Conservation (phyloP, 2,113 vertebrate genomes). For the Ifrita kowaldi region DNA sequence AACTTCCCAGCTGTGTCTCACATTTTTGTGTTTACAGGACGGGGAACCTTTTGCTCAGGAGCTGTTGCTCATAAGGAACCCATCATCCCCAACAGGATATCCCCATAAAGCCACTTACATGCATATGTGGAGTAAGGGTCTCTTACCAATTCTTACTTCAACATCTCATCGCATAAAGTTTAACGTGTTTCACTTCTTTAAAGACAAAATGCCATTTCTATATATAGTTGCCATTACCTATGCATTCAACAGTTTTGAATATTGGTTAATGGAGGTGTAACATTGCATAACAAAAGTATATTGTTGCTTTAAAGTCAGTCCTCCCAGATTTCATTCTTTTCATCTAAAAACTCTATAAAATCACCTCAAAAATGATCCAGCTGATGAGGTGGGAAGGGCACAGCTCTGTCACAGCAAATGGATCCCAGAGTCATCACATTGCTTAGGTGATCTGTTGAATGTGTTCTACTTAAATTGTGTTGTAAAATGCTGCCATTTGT, state of each 20-base stretch:
- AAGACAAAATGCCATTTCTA: background rate
- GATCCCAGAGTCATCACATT: background rate
- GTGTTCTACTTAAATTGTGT: slow-evolving; percentile 52
- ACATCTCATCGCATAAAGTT: background rate
- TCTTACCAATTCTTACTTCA: background rate
- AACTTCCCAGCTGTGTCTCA: background rate
- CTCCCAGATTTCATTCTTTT: background rate
- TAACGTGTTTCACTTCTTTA: background rate
- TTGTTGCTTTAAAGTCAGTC: background rate
- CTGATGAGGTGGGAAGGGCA: background rate
- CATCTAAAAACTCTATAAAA: background rate
- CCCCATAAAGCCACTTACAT: background rate
- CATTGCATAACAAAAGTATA: background rate
- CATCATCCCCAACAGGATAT: background rate
- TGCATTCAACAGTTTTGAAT: background rate
- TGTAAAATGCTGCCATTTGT: slow-evolving; percentile 46
- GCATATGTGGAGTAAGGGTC: background rate
- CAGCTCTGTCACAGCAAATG: background rate
- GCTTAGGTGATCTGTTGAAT: slow-evolving; percentile 54
- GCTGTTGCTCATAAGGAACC: background rate
- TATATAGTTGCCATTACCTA: background rate
- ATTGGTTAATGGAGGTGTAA: background rate
- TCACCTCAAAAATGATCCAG: background rate
- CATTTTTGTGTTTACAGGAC: background rate
- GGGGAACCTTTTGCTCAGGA: background rate